phyloP scores from a whole-genome alignment of 1,140 invertebrate genomes.

The Drosophila nannoptera region DNA sequence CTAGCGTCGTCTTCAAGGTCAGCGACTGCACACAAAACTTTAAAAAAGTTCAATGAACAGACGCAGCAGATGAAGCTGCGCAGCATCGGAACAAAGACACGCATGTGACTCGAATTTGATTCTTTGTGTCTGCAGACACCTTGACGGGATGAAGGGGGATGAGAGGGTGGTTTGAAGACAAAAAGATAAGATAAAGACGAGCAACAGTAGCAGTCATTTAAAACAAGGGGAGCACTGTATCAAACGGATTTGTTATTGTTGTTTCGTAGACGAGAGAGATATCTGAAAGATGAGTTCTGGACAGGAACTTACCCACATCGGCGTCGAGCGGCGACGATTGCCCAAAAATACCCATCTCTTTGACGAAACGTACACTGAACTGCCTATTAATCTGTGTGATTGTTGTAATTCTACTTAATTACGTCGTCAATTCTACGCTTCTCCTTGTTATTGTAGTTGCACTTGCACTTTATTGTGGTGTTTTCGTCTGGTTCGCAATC shows the following conservation, averaged over 20 bases:
- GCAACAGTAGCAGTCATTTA: slow-evolving; percentile 2
- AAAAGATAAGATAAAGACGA: slow-evolving; percentile 17
- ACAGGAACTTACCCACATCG: slow-evolving; percentile 84
- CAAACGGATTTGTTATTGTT: slow-evolving; percentile 24
- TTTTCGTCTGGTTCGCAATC: slow-evolving; percentile 53
- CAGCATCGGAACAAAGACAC: slow-evolving; percentile 50
- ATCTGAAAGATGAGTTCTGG: neutral
- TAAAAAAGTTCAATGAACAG: slow-evolving; percentile 66
- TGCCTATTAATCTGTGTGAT: slow-evolving; percentile 44
- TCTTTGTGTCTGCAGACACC: slow-evolving; percentile 20
- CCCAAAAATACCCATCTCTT: slow-evolving; percentile 84
- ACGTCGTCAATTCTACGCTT: slow-evolving; percentile 15
- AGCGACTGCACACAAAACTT: slow-evolving; percentile 54
- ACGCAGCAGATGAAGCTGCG: slow-evolving; percentile 38
- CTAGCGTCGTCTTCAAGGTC: slow-evolving; percentile 54
- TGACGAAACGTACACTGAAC: slow-evolving; percentile 36
- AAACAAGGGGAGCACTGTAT: neutral
- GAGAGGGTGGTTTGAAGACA: neutral
- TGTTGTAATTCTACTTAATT: slow-evolving; percentile 24
- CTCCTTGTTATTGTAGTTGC: slow-evolving; percentile 18
- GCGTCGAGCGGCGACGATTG: slow-evolving; percentile 85
- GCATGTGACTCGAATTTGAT: slow-evolving; percentile 57
- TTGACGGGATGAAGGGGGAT: neutral
- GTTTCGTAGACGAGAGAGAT: neutral
- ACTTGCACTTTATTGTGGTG: slow-evolving; percentile 44